Percentiles rank a stretch among this genome's conserved stretches.
These are phyloP conservation scores for Dicycla oo DNA, from an alignment of 2,888 invertebrate species.

Conservation along the genomic window DNA sequence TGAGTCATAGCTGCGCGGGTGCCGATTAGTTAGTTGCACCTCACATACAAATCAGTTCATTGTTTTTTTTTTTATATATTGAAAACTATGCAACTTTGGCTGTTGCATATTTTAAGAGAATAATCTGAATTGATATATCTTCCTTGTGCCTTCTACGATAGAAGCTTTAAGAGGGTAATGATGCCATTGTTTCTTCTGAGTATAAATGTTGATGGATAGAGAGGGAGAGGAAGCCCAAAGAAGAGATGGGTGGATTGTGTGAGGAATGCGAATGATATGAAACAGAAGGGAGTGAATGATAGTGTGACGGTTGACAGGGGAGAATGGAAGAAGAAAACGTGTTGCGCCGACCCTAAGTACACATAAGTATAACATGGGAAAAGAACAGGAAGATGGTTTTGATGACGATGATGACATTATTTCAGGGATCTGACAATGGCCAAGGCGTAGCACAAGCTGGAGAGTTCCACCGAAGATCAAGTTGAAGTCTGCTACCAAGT, in stretches of 20 bases:
- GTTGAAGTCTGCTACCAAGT: too few relatives aligned
- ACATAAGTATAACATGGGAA: too few relatives aligned
- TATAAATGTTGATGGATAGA: too few relatives aligned
- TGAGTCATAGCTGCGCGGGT: conserved; percentile 53
- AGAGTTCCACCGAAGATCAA: not conserved
- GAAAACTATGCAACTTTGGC: not conserved
- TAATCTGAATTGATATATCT: not conserved
- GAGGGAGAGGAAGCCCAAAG: too few relatives aligned
- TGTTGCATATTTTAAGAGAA: conserved; percentile 1
- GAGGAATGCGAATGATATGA: too few relatives aligned
- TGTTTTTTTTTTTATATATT: conserved; percentile 53
- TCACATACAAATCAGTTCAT: conserved; percentile 64
- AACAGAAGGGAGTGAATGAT: too few relatives aligned
- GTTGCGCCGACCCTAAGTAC: too few relatives aligned
- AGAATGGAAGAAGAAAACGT: too few relatives aligned
- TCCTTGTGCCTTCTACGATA: not conserved
- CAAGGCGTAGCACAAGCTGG: not conserved
- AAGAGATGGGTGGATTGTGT: too few relatives aligned
- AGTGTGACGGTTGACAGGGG: too few relatives aligned
- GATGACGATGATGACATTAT: too few relatives aligned
- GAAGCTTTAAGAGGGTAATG: not conserved
- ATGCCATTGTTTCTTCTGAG: not conserved
- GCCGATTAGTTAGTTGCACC: conserved; percentile 51
- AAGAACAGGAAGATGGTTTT: too few relatives aligned
- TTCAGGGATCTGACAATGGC: not conserved